Base-by-base conservation (phyloP, 1,140 invertebrate species). In the Stegodyphus dumicola region DNA sequence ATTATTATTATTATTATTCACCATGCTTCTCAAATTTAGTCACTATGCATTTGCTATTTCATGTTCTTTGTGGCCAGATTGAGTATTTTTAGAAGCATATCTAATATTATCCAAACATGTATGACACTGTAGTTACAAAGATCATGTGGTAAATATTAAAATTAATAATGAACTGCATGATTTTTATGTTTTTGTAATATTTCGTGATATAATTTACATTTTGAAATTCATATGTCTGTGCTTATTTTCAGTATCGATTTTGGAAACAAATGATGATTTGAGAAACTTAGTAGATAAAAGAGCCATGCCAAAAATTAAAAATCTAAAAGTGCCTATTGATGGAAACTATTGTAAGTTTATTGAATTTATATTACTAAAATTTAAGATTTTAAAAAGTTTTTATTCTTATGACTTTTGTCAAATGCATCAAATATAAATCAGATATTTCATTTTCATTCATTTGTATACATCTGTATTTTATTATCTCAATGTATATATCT, bases 251-350 rank as follows among this genome's bases (percentile, higher is more conserved):
- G 86, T 87, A 17, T 77, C 64, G 52, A 15, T 83, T 71, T 49
- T 87, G 60, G 74, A 83, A 17, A 77, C 64, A 48, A 92, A 92
- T 88, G 88, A 89, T 78, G 88, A 84, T 17, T 88, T 93, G 10
- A 89, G 93, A 92, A 94, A 96, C 88, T 92, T 91, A 88, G 90
- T 96, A 86, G 91, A 92, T 2, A 93, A 92, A 79, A 94, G 96
- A 89, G 95, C 95, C 0, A 91, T 96, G 89, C 96, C 96, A 1
- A 95, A 96, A 88, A 93, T 95, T 0, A 93, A 95, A 87, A 90
- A 96, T 90, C 94, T 95, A 0, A 95, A 97, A 2, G 94, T 95
- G 90, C 94, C 96, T 83, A 77, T 87, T 83, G 95, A 94, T 4
- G 95, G 95, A 83, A 95, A 94, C 0, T 95, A 94, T 88, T 92